A percentile compares a stretch with the other conserved stretches of the same genome.
phyloP scores from a whole-genome alignment of 2,113 vertebrate species.

The Paracyprichromis sp. region DNA sequence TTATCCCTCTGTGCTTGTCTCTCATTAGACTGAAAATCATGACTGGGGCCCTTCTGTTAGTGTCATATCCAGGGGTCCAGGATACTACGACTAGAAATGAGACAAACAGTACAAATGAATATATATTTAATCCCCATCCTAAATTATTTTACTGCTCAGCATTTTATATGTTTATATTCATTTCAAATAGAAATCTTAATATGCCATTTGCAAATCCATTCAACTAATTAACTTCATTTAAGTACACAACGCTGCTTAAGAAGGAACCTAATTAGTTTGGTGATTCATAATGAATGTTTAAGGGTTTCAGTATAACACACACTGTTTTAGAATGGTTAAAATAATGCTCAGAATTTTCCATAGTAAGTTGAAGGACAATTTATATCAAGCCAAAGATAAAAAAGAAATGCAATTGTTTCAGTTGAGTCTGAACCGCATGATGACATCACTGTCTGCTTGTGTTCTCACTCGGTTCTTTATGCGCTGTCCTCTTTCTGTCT shows the following conservation, averaged over 20 bases:
- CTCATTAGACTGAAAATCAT: conserved; percentile 12
- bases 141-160: not conserved
- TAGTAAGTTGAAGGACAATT: not conserved
- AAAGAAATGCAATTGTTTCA: not conserved
- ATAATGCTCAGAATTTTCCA: not conserved
- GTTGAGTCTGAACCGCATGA: not conserved
- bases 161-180: not conserved
- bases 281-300: not conserved
- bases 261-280: not conserved
- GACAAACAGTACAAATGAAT: not conserved
- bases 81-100: not conserved
- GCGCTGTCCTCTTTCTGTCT: not conserved
- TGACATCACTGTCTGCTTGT: not conserved
- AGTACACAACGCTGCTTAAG: not conserved
- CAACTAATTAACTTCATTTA: not conserved
- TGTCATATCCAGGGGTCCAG: not conserved
- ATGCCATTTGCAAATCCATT: not conserved
- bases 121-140: not conserved
- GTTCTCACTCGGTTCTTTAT: not conserved
- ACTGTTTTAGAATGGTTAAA: not conserved
- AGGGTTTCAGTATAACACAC: not conserved
- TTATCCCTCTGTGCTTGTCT: not conserved
- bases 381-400: not conserved
- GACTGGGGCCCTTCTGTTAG: not conserved
- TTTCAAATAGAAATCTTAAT: not conserved